Base-by-base conservation (phyloP, 1,140 invertebrate species). In the Aleiodes sp. region DNA sequence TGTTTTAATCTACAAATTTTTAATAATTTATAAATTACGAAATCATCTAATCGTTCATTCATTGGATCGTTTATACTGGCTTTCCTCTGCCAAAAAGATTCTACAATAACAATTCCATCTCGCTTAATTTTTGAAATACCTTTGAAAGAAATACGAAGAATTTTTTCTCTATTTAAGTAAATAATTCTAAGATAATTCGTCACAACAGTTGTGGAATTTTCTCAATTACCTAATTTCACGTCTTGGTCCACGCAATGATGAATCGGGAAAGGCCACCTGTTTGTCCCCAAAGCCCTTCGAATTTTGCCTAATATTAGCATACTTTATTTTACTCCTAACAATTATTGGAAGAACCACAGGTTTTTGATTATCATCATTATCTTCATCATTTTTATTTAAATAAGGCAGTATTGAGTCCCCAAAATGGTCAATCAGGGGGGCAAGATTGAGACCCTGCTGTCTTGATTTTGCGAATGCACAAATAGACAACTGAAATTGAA, bases 321-420 rank as follows among this genome's bases (percentile, higher is more conserved):
- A 85, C 8, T 80, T 84, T 67, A 86, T 82, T 74, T 86, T 86
- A 59, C 80, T 82, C 70, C 79, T 84, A 12, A 84, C 78, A 14
- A 82, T 82, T 31, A 85, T 85, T 65, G 84, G 85, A 74, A 85
- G 78, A 70, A 74, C 73, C 4, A 62, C 12, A 35, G 67, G 67
- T 37, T 2, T 16, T 71, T 61, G n/a, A 63, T 19, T 70, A 79
- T 73, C 57, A 64, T 70, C 16, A 2, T 73, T 76, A 9, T 76
- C 62, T 67, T 33, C 35, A 29, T 73, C 28, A 16, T 68, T 28
- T 28, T 21, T 46, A 2, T 77, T 73, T 56, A 85, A 72, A 46
- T 85, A 86, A 8, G 84, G 84, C 57, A 86, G 71, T 43, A 86
- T 77, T 1, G 84, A 84, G 64, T 86, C 85, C 10, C 85, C 85